These are phyloP conservation scores for Matsumurasca onukii DNA, from an alignment of 1,140 invertebrate species.

Conservation along the genomic window DNA sequence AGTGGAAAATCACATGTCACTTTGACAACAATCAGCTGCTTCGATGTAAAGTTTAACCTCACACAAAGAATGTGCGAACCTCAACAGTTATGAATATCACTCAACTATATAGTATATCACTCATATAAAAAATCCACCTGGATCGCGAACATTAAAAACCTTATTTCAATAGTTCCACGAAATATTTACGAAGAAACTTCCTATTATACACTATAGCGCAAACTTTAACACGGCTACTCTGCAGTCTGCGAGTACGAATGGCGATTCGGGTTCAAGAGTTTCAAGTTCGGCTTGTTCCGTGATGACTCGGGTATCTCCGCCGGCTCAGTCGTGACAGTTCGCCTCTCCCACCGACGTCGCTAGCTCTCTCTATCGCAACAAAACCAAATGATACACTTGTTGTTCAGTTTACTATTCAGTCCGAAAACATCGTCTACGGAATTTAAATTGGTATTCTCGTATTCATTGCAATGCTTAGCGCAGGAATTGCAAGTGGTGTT, in stretches of 20 bases:
- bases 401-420: constrained; percentile 19
- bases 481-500: neutral
- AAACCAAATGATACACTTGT: constrained; percentile 32
- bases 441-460: constrained; percentile 19
- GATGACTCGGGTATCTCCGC: constrained; percentile 15
- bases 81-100: too few species aligned
- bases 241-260: too few species aligned
- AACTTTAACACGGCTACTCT: too few species aligned
- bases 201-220: too few species aligned
- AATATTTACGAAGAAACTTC: too few species aligned
- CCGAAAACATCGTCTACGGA: constrained; percentile 21
- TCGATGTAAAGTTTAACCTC: constrained; percentile 19
- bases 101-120: too few species aligned
- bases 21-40: constrained; percentile 10
- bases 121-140: too few species aligned
- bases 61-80: too few species aligned
- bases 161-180: too few species aligned
- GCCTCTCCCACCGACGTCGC: constrained; percentile 1
- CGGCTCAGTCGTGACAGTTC: constrained; percentile 18
- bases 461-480: neutral
- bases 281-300: constrained; percentile 21
- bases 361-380: constrained; percentile 18
- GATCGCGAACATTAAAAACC: too few species aligned
- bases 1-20: constrained; percentile 25
- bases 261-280: constrained; percentile 30